These are phyloP conservation scores for Amphipoea lucens DNA, from an alignment of 2,888 invertebrate species.

Conservation along the genomic window DNA sequence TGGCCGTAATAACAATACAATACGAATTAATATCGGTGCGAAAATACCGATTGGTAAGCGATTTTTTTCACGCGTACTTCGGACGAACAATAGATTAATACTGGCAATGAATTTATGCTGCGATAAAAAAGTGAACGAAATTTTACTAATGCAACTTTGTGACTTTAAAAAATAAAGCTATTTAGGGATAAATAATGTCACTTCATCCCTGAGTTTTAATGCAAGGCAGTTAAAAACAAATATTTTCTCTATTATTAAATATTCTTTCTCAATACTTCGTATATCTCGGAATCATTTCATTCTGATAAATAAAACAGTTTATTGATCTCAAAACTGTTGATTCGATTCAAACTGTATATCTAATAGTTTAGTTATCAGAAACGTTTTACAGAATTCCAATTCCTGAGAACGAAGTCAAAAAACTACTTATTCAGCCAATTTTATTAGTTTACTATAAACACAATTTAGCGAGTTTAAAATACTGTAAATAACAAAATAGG, in stretches of 20 bases:
- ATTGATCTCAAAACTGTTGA: constrained; percentile 19
- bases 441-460: constrained; percentile 51
- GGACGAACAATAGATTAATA: neutral
- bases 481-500: constrained; percentile 61
- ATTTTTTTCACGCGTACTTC: constrained; percentile 39
- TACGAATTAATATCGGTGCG: constrained; percentile 43
- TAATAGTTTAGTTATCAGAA: constrained; percentile 28
- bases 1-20: constrained; percentile 57
- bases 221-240: no score
- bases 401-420: constrained; percentile 31
- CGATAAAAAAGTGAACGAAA: constrained; percentile 11
- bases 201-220: neutral
- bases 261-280: neutral
- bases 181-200: no score
- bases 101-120: constrained; percentile 35
- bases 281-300: neutral
- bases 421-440: constrained; percentile 40
- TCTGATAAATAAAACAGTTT: constrained; percentile 4
- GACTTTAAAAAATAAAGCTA: no score
- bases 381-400: constrained; percentile 21
- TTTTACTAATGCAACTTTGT: neutral
- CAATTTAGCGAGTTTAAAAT: constrained; percentile 43
- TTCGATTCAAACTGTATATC: constrained; percentile 18
- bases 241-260: no score
- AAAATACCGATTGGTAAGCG: constrained; percentile 43